Percentiles rank a stretch among this genome's conserved stretches.
Evolutionary conservation across 2,888 invertebrate species (phyloP).

Genomic region (Andrena flavipes): DNA sequence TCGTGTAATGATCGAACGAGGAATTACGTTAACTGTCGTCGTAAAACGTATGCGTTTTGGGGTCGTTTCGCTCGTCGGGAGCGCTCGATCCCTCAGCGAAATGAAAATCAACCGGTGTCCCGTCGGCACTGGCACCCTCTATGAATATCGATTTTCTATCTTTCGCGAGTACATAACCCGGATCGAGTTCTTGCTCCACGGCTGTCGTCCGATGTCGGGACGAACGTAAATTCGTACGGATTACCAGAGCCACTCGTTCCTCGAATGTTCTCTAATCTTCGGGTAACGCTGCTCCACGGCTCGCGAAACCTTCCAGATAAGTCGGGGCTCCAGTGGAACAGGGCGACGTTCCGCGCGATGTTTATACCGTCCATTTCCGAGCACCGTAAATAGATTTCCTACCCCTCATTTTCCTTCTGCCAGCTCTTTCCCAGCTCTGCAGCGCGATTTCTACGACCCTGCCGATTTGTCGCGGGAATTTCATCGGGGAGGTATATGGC

Average conservation of each 20-base stretch:
- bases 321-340: slow-evolving; percentile 8
- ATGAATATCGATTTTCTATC: slow-evolving; percentile 45
- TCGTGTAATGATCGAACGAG: not conserved
- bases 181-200: not conserved
- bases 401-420: too few species aligned
- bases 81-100: not conserved
- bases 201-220: not conserved
- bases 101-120: slow-evolving; percentile 37
- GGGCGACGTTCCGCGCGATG: slow-evolving; percentile 26
- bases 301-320: slow-evolving; percentile 48
- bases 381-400: slow-evolving; percentile 42
- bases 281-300: slow-evolving; percentile 26
- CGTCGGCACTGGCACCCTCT: slow-evolving; percentile 2
- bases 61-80: not conserved
- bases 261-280: slow-evolving; percentile 34
- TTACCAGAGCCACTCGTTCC: slow-evolving; percentile 44
- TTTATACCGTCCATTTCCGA: slow-evolving; percentile 52
- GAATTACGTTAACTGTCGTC: not conserved
- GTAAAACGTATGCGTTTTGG: slow-evolving; percentile 1
- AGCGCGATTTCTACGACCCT: not conserved
- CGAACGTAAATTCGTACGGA: slow-evolving; percentile 44
- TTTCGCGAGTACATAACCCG: not conserved
- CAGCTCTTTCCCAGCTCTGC: too few species aligned
- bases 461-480: not conserved
- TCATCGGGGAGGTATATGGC: not conserved